A percentile compares a stretch with the other conserved stretches of the same genome.
These are phyloP conservation scores for Poecilia picta DNA, from an alignment of 2,797 vertebrate genomes.

Conservation along the genomic window DNA sequence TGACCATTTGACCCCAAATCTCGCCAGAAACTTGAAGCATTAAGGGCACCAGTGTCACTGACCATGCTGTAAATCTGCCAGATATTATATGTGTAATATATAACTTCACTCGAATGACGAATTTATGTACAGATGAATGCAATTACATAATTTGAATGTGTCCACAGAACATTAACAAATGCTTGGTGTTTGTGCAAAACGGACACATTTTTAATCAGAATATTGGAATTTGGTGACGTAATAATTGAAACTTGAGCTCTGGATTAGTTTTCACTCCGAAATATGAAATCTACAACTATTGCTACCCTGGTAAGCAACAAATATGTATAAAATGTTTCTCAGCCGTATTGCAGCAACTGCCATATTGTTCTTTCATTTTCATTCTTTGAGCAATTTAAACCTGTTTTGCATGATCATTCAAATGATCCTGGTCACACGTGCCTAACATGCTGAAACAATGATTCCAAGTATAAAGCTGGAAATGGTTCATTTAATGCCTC, in stretches of 20 bases:
- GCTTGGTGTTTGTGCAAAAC: background rate
- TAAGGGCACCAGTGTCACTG: background rate
- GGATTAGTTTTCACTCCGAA: background rate
- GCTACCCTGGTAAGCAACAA: background rate
- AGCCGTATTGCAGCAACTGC: background rate
- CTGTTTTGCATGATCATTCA: too few relatives aligned
- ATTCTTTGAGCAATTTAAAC: background rate
- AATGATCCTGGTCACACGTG: too few relatives aligned
- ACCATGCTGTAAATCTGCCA: background rate
- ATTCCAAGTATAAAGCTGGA: background rate
- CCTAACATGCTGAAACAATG: background rate
- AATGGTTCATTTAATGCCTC: background rate
- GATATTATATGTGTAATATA: too few relatives aligned
- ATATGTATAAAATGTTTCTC: background rate
- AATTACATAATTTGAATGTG: background rate
- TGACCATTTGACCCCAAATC: background rate
- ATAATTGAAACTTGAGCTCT: background rate
- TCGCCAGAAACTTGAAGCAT: background rate
- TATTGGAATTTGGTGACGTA: background rate
- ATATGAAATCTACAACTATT: background rate
- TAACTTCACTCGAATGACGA: background rate
- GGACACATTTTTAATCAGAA: background rate
- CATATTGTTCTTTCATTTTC: background rate
- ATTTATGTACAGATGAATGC: background rate
- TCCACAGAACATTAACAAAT: background rate